Percentiles rank a stretch among this genome's conserved stretches.
These are phyloP conservation scores for Zaprionus kolodkinae DNA, from an alignment of 1,140 invertebrate genomes.

Conservation along the genomic window DNA sequence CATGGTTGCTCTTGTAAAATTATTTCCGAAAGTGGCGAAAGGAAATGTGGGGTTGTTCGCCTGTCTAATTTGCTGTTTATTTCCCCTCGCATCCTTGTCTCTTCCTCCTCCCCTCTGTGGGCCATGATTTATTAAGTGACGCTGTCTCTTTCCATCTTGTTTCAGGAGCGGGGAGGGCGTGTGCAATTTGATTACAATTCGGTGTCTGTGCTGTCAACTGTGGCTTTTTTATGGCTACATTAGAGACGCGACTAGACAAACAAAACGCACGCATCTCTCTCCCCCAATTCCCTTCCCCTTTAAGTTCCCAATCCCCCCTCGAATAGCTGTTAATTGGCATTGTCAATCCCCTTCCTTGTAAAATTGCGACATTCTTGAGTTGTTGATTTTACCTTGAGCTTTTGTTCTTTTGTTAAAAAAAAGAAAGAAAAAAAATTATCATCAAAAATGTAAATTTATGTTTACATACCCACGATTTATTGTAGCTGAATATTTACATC, in stretches of 20 bases:
- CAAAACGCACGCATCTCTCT: slow-evolving; percentile 6
- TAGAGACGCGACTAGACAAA: slow-evolving; percentile 62
- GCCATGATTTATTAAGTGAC: slow-evolving; percentile 78
- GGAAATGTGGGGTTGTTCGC: background rate
- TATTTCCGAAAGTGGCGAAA: background rate
- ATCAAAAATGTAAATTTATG: slow-evolving; percentile 83
- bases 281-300: background rate
- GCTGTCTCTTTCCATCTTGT: slow-evolving; percentile 52
- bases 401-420: slow-evolving; percentile 26
- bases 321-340: slow-evolving; percentile 63
- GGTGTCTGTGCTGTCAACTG: slow-evolving; percentile 52
- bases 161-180: background rate
- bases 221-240: slow-evolving; percentile 74
- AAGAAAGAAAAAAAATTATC: slow-evolving; percentile 48
- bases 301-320: background rate
- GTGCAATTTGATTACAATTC: slow-evolving; percentile 71
- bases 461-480: slow-evolving; percentile 71
- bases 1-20: slow-evolving; percentile 39
- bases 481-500: slow-evolving; percentile 18
- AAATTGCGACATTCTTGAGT: background rate
- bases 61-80: slow-evolving; percentile 63
- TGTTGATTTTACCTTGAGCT: slow-evolving; percentile 51
- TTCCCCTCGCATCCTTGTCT: slow-evolving; percentile 1
- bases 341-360: slow-evolving; percentile 17
- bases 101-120: slow-evolving; percentile 30